Conservation (phyloP, 2,113 vertebrate genomes). For the Brachyhypopomus occidentalis region DNA sequence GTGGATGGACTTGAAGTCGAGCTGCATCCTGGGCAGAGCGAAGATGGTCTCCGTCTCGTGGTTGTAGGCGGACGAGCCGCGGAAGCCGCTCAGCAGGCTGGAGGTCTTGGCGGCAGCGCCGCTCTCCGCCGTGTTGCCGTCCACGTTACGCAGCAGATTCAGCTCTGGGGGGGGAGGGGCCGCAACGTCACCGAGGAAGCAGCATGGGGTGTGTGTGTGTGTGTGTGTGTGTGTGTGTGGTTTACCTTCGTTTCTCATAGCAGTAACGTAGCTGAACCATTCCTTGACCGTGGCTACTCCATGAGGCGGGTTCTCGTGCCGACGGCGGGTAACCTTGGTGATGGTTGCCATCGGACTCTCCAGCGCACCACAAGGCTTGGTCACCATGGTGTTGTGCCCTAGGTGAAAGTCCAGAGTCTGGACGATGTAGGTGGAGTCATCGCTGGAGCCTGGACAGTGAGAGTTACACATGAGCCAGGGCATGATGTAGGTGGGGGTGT, state of each 20-base stretch:
- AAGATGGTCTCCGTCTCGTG: conserved; percentile 99
- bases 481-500: too few relatives aligned
- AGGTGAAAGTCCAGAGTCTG: conserved; percentile 97
- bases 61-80: conserved; percentile 92
- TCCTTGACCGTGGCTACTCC: conserved; percentile 97
- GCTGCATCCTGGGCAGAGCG: conserved; percentile 95
- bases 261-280: conserved; percentile 97
- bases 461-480: too few relatives aligned
- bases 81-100: conserved; percentile 89
- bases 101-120: conserved; percentile 87
- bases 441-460: conserved; percentile 79
- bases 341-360: conserved; percentile 99
- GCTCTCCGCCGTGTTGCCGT: conserved; percentile 87
- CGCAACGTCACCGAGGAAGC: too few relatives aligned
- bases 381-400: conserved; percentile 98
- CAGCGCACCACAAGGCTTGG: conserved; percentile 93
- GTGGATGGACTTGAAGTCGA: conserved; percentile 97
- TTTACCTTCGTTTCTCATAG: conserved; percentile 95
- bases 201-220: background rate
- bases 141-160: conserved; percentile 91
- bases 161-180: conserved; percentile 75
- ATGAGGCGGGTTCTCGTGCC: conserved; percentile 95
- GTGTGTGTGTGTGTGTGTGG: background rate
- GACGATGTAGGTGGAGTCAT: conserved; percentile 95
- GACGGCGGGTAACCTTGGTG: conserved; percentile 93